A percentile compares a stretch with the other conserved stretches of the same genome.
phyloP scores from a whole-genome alignment of 2,888 invertebrate species.

The Plutella xylostella region DNA sequence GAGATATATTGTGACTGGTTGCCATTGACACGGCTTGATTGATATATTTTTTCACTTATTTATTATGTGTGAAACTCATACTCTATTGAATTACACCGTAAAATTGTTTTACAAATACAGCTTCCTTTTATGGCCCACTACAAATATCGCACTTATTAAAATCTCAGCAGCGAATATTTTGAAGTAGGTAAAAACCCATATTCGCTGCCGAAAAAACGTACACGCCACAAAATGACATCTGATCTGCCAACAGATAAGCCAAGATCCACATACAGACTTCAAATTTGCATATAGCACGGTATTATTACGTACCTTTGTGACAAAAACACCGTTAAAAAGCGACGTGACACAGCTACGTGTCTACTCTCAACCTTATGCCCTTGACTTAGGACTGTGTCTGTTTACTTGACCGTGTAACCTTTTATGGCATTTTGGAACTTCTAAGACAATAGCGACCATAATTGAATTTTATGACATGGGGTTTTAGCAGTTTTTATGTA shows the following conservation, averaged over 20 bases:
- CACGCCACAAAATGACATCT: constrained; percentile 33
- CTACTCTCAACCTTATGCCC: neutral
- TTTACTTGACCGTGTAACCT: neutral
- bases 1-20: too few species aligned
- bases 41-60: too few species aligned
- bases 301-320: neutral
- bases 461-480: too few species aligned
- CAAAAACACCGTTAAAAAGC: neutral
- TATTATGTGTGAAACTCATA: too few species aligned
- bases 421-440: neutral
- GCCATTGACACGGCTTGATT: too few species aligned
- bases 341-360: too few species aligned
- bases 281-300: constrained; percentile 4
- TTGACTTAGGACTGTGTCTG: constrained; percentile 5
- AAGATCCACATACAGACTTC: constrained; percentile 13
- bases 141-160: too few species aligned
- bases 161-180: neutral
- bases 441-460: too few species aligned
- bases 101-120: too few species aligned
- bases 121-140: too few species aligned
- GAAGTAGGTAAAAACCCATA: neutral
- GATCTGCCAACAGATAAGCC: constrained; percentile 38
- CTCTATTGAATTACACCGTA: too few species aligned
- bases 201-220: constrained; percentile 20
- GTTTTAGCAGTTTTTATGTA: too few species aligned